phyloP scores from a whole-genome alignment of 2,888 invertebrate species.

The Portevinia maculata region DNA sequence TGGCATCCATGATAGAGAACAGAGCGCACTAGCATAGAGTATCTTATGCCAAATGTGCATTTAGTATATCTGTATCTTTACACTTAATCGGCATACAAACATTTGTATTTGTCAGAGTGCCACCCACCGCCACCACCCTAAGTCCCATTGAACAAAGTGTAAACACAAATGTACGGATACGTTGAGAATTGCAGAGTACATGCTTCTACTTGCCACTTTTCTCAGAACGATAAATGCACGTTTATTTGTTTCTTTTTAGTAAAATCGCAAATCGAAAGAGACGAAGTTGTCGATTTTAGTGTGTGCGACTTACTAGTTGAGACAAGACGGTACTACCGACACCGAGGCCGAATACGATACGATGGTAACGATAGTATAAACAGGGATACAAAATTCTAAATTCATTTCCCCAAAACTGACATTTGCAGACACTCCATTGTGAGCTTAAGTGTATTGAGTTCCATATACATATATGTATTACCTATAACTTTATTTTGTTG shows the following conservation, averaged over 20 bases:
- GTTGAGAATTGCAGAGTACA: conserved; percentile 39
- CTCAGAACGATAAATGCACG: conserved; percentile 57
- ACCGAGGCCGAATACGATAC: conserved; percentile 21
- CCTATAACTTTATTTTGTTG: conserved; percentile 10
- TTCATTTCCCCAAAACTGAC: conserved; percentile 28
- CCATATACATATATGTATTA: background rate
- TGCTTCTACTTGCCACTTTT: conserved; percentile 26
- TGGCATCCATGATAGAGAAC: conserved; percentile 61
- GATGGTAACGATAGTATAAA: conserved; percentile 22
- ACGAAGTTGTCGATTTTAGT: conserved; percentile 65
- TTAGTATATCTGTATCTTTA: conserved; percentile 55
- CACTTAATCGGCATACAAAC: conserved; percentile 40
- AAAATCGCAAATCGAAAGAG: conserved; percentile 66
- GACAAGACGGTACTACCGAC: conserved; percentile 39
- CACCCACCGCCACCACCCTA: conserved; percentile 11
- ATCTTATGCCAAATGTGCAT: conserved; percentile 66
- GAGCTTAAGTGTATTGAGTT: conserved; percentile 11
- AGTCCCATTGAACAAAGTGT: conserved; percentile 18
- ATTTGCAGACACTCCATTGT: conserved; percentile 1
- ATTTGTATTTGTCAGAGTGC: conserved; percentile 4
- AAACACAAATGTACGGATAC: conserved; percentile 54
- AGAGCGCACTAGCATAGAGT: conserved; percentile 47
- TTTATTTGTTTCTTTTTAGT: conserved; percentile 63
- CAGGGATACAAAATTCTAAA: conserved; percentile 37
- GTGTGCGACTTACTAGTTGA: conserved; percentile 70